These are phyloP conservation scores for Oikopleura dioica DNA, from an alignment of 23 tunicate species.

Conservation along the genomic window DNA sequence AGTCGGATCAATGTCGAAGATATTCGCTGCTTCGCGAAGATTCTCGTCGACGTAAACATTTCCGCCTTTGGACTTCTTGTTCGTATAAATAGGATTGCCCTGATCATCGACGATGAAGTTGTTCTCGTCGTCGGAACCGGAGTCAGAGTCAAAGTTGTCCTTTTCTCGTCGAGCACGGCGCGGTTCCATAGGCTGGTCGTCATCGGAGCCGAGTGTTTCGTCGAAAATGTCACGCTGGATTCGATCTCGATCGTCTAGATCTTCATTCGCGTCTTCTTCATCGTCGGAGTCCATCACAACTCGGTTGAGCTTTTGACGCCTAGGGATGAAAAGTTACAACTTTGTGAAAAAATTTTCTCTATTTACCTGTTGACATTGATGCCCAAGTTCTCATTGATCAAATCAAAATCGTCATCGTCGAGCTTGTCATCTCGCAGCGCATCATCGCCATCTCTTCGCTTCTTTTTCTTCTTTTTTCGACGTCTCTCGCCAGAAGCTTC, in stretches of 20 bases:
- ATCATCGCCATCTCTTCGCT: not conserved
- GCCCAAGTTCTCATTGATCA: slow-evolving; percentile 90
- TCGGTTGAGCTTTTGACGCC: slow-evolving; percentile 39
- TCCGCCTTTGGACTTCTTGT: too few species aligned
- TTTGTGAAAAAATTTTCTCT: not conserved
- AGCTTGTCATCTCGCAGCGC: slow-evolving; percentile 25
- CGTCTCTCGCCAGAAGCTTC: not conserved
- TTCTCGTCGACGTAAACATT: too few species aligned
- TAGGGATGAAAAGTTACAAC: slow-evolving; percentile 28
- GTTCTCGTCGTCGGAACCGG: slow-evolving; percentile 1
- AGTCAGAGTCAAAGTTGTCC: too few species aligned
- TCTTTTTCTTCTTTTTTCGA: not conserved
- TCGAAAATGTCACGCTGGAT: slow-evolving; percentile 36
- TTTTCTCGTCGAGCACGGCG: too few species aligned
- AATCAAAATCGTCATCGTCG: slow-evolving; percentile 79
- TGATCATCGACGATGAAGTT: slow-evolving; percentile 92
- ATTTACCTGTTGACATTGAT: slow-evolving; percentile 42
- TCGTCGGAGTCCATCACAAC: slow-evolving; percentile 48
- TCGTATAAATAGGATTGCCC: slow-evolving; percentile 60
- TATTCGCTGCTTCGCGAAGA: slow-evolving; percentile 39
- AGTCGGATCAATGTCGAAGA: slow-evolving; percentile 48
- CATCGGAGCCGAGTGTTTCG: too few species aligned
- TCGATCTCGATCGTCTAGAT: slow-evolving; percentile 18
- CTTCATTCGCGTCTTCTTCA: slow-evolving; percentile 24
- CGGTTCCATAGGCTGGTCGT: too few species aligned